Conservation (phyloP, 2,797 vertebrate genomes). For the Pitangus sulphuratus region DNA sequence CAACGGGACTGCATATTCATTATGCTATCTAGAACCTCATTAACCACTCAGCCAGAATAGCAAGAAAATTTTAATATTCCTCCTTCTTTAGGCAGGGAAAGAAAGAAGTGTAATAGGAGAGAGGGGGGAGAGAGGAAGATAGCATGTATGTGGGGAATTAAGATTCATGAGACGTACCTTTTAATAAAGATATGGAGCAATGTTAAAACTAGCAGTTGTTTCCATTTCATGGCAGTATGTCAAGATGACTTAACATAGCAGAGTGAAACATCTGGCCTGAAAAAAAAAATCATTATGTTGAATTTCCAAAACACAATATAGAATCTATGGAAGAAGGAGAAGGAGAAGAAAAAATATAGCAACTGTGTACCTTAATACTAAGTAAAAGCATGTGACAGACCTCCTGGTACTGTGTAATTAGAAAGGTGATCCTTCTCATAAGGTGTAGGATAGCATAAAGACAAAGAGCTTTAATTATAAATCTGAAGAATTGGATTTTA, state of each 20-base stretch:
- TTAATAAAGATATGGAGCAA: constrained; percentile 77
- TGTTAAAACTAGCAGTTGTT: constrained; percentile 76
- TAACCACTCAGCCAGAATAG: constrained; percentile 66
- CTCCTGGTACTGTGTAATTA: constrained; percentile 38
- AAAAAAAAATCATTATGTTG: background rate
- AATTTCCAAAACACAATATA: constrained; percentile 71
- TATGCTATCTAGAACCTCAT: constrained; percentile 81
- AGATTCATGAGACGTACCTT: constrained; percentile 69
- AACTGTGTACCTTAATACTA: constrained; percentile 45
- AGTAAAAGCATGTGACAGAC: constrained; percentile 52
- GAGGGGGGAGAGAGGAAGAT: constrained; percentile 18
- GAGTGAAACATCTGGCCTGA: constrained; percentile 74
- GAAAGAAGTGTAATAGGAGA: constrained; percentile 12
- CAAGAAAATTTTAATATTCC: constrained; percentile 66
- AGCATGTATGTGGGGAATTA: constrained; percentile 62
- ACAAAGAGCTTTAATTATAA: constrained; percentile 70
- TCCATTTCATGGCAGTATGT: constrained; percentile 72
- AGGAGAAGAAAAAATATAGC: constrained; percentile 38
- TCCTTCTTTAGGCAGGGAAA: constrained; percentile 56
- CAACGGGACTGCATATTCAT: constrained; percentile 75
- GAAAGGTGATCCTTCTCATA: constrained; percentile 63
- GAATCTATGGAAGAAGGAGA: constrained; percentile 32
- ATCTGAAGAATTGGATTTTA: constrained; percentile 63
- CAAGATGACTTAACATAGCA: constrained; percentile 77
- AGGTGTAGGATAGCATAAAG: constrained; percentile 50